These are phyloP conservation scores for Poeciliopsis gracilis DNA, from an alignment of 2,797 vertebrate genomes.

Conservation along the genomic window DNA sequence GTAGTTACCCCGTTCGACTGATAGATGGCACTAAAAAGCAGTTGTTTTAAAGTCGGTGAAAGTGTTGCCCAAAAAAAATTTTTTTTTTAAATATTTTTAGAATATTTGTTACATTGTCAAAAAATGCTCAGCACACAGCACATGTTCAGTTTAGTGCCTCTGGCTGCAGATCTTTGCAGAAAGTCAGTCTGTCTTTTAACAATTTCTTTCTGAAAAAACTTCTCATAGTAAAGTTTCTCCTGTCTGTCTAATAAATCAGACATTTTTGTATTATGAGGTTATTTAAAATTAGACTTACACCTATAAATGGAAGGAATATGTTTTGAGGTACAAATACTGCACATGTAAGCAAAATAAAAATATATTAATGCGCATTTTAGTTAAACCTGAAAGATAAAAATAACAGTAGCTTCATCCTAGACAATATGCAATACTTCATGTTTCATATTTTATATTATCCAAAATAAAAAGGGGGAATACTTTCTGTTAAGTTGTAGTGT, in stretches of 20 bases:
- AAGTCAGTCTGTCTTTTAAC: neutral
- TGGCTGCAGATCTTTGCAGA: neutral
- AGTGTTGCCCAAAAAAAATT: neutral
- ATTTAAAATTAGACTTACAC: neutral
- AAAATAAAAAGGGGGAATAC: neutral
- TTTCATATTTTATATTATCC: neutral
- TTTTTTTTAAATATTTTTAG: too few relatives aligned
- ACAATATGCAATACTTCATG: neutral
- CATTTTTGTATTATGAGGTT: neutral
- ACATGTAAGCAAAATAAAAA: neutral
- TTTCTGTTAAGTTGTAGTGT: neutral
- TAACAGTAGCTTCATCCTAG: neutral
- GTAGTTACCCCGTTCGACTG: constrained; percentile 22
- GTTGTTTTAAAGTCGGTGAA: neutral
- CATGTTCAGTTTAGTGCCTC: neutral
- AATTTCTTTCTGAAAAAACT: neutral
- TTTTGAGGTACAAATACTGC: neutral
- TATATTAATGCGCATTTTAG: neutral
- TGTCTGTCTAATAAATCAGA: neutral
- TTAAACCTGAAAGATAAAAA: neutral
- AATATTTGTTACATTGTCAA: too few relatives aligned
- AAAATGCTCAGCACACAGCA: too few relatives aligned
- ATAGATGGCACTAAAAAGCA: constrained; percentile 30
- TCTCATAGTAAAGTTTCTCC: neutral
- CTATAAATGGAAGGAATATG: neutral